These are phyloP conservation scores for Epinotia bilunana DNA, from an alignment of 2,888 invertebrate species.

Conservation along the genomic window DNA sequence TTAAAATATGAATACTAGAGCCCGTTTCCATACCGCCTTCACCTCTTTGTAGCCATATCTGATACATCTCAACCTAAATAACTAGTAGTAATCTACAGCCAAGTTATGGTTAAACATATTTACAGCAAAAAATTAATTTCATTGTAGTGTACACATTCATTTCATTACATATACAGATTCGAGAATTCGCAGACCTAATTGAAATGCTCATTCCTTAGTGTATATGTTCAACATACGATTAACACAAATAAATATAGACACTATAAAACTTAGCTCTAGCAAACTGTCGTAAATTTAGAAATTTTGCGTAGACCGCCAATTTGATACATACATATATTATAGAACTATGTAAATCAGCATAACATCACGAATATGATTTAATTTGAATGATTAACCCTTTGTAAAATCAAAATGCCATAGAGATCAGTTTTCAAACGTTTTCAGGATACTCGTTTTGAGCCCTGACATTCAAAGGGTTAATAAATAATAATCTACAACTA, in stretches of 20 bases:
- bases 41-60: neutral
- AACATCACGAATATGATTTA: constrained; percentile 9
- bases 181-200: constrained; percentile 30
- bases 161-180: constrained; percentile 23
- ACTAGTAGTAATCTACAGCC: constrained; percentile 14
- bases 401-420: neutral
- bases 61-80: neutral
- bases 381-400: neutral
- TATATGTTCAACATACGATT: constrained; percentile 67
- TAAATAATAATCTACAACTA: constrained; percentile 6
- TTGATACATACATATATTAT: constrained; percentile 8
- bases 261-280: constrained; percentile 46
- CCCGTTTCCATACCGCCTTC: neutral
- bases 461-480: neutral
- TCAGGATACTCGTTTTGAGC: neutral
- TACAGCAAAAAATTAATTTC: constrained; percentile 1
- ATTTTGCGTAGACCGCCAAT: constrained; percentile 23
- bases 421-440: neutral
- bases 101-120: neutral
- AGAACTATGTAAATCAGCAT: constrained; percentile 7
- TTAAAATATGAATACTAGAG: neutral
- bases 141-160: constrained; percentile 11
- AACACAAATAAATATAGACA: constrained; percentile 72
- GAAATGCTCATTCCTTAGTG: constrained; percentile 50
- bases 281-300: constrained; percentile 31